Conservation (phyloP, 2,888 invertebrate genomes). For the Alviniconcha strummeri region DNA sequence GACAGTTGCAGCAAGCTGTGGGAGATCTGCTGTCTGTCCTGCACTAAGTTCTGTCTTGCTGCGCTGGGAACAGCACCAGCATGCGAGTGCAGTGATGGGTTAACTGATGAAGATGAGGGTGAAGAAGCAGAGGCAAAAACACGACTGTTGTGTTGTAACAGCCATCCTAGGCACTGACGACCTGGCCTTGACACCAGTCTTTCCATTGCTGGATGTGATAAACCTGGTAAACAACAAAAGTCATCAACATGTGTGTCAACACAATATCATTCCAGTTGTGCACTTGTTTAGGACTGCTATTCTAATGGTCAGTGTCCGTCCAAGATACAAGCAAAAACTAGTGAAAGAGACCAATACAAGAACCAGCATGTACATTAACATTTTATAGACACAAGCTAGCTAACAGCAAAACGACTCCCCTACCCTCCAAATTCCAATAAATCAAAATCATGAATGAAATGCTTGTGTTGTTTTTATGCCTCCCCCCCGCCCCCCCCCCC, state of each 20-base stretch:
- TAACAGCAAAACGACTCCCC: no score
- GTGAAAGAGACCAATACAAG: no score
- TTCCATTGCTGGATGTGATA: constrained; percentile 13
- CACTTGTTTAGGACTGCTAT: no score
- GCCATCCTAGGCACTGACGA: constrained; percentile 6
- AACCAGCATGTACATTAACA: no score
- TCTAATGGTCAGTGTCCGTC: no score
- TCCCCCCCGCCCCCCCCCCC: no score
- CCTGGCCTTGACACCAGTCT: neutral
- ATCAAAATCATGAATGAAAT: no score
- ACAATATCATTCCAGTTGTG: neutral
- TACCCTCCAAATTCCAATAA: no score
- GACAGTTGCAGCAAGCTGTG: neutral
- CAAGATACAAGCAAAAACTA: no score
- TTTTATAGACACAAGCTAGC: no score
- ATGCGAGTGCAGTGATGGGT: neutral
- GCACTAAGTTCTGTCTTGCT: neutral
- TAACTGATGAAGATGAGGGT: neutral
- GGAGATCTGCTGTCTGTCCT: neutral
- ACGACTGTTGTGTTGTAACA: neutral
- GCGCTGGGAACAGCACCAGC: no score
- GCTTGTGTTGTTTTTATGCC: no score
- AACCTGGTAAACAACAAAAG: neutral
- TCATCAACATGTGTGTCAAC: neutral
- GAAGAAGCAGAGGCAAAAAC: neutral